Base-by-base conservation (phyloP, 2,113 vertebrate genomes). In the Lepidothrix coronata region DNA sequence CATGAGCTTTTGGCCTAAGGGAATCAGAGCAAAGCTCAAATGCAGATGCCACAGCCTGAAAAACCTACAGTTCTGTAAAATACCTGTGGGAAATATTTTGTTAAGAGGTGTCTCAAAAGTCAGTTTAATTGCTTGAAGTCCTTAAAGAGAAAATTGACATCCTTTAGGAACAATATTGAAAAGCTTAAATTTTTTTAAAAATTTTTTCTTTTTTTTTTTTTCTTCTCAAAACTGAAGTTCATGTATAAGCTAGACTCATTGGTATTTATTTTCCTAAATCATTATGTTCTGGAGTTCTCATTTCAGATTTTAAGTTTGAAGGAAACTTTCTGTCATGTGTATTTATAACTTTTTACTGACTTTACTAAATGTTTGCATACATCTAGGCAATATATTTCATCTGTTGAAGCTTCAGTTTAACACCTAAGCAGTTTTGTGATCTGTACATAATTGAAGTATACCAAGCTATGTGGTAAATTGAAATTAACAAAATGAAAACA, bases 1-100 rank as follows among this genome's bases (percentile, higher is more conserved):
- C 85, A 96, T 96, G 43, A 85, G 55, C 46, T 91, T 95, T 72
- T 95, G 80, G 96, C 97, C 97, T 96, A 68, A 85, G 97, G 96
- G 94, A 96, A 78, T 89, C 90, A 93, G 63, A 91, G 94, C 61
- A 97, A 97, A 98, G 88, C 96, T 97, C 78, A 97, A 98, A 96
- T 92, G 51, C 72, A 97, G 95, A 92, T 5, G 5, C 58, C 78
- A 75, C 15, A 51, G 58, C 59, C 41, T 88, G 72, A 93, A 96
- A 96, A 87, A 41, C 35, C 35, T 18, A 59, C 19, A 74, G 48
- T 54, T 78, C 43, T 46, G 48, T 85, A 90, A 96, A 92, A 88
- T 82, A 91, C 73, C 93, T 90, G 72, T 91, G 95, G 91, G 93
- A 97, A 97, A 95, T 84, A 74, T 75, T 95, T 95, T 96, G 44